Conservation (phyloP, 2,888 invertebrate genomes). For the Chloromyia formosa region DNA sequence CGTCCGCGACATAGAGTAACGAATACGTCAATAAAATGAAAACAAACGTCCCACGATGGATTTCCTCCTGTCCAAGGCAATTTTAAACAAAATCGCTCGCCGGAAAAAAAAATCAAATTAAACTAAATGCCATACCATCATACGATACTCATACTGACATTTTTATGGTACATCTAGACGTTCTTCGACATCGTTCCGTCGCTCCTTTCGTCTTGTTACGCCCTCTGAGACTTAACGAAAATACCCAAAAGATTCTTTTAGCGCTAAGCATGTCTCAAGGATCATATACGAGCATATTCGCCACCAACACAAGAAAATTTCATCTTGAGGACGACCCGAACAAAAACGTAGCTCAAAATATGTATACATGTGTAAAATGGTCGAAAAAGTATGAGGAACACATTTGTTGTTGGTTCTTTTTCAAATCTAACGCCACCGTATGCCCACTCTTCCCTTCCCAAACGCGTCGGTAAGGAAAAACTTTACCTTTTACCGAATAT, state of each 20-base stretch:
- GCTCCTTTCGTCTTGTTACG: background rate
- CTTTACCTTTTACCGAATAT: conserved; percentile 12
- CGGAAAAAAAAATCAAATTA: conserved; percentile 27
- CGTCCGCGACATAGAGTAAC: background rate
- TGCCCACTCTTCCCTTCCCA: too few relatives aligned
- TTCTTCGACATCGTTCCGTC: background rate
- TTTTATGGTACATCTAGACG: conserved; percentile 23
- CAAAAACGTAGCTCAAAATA: too few relatives aligned
- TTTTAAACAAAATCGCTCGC: conserved; percentile 17
- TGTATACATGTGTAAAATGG: too few relatives aligned
- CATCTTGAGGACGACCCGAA: too few relatives aligned
- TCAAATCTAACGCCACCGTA: too few relatives aligned
- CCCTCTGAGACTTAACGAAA: background rate
- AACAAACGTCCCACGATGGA: background rate
- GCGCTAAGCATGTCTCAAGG: too few relatives aligned
- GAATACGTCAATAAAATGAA: background rate
- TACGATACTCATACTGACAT: background rate
- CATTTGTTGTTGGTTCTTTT: too few relatives aligned
- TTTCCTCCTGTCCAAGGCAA: background rate
- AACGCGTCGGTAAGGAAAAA: conserved; percentile 14
- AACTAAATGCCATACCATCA: conserved; percentile 29
- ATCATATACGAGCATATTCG: too few relatives aligned
- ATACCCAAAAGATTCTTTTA: background rate
- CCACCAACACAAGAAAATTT: too few relatives aligned
- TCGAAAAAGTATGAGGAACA: too few relatives aligned